phyloP scores from a whole-genome alignment of 2,113 vertebrate genomes.

The Propithecus coquereli region DNA sequence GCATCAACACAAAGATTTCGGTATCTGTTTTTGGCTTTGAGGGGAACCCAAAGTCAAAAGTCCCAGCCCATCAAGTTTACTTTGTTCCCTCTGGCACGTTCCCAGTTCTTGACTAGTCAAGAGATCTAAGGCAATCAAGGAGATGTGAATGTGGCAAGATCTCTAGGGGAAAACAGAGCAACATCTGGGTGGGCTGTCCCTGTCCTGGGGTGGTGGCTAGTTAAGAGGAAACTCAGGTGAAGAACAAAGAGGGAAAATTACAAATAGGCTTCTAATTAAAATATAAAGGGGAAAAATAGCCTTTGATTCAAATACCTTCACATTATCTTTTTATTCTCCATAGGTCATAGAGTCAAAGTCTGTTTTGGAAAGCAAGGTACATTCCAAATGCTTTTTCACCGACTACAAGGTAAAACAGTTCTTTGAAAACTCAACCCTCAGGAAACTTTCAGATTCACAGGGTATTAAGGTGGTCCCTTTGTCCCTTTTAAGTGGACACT shows the following conservation, averaged over 20 bases:
- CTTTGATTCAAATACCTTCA: constrained; percentile 3
- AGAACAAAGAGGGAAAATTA: neutral
- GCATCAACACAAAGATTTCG: neutral
- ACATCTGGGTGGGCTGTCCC: neutral
- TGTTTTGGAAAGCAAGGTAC: constrained; percentile 5
- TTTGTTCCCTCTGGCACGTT: neutral
- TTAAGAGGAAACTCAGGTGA: neutral
- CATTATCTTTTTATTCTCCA: constrained; percentile 7
- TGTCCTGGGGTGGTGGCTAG: neutral
- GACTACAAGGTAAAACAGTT: neutral
- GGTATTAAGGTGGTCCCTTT: neutral
- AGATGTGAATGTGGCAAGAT: neutral
- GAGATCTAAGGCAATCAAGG: neutral
- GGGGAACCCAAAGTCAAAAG: neutral
- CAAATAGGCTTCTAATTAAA: neutral
- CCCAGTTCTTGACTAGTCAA: neutral
- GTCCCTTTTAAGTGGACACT: neutral
- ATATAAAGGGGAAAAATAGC: neutral
- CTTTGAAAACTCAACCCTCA: neutral
- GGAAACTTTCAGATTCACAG: neutral
- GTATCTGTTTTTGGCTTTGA: neutral
- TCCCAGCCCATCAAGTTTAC: neutral
- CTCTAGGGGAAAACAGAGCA: neutral
- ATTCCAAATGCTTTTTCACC: neutral
- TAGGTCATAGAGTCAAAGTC: neutral